phyloP scores from a whole-genome alignment of 1,140 invertebrate genomes.

The Lasioglossum albipes region DNA sequence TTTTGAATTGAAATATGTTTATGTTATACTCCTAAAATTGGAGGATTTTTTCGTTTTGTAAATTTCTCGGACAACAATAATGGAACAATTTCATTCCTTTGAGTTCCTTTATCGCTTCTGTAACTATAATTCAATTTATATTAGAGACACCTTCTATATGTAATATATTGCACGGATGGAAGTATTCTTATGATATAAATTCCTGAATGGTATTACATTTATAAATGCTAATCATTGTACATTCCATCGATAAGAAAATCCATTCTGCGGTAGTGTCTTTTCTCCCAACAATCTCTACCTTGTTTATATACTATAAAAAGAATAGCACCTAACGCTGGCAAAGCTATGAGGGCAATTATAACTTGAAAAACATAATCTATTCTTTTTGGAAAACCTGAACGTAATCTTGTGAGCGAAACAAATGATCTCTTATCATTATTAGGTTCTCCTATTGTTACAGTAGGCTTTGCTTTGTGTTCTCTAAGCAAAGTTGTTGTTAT shows the following conservation, averaged over 20 bases:
- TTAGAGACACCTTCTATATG: background rate
- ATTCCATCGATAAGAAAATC: slow-evolving; percentile 90
- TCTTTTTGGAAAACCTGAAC: slow-evolving; percentile 69
- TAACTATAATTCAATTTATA: background rate
- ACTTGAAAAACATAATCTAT: slow-evolving; percentile 84
- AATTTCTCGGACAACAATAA: background rate
- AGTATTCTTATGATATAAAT: background rate
- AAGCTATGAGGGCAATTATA: slow-evolving; percentile 83
- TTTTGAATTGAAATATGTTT: background rate
- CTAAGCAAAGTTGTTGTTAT: slow-evolving; percentile 15
- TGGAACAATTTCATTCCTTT: background rate
- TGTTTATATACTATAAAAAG: slow-evolving; percentile 83
- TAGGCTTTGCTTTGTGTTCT: slow-evolving; percentile 76
- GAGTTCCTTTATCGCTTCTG: background rate
- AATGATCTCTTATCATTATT: slow-evolving; percentile 69
- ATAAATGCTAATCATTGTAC: slow-evolving; percentile 84
- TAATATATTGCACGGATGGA: background rate
- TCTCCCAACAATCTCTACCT: slow-evolving; percentile 87
- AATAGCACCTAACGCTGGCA: slow-evolving; percentile 83
- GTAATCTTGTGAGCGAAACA: slow-evolving; percentile 60
- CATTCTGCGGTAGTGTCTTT: slow-evolving; percentile 88
- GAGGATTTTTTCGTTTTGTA: background rate
- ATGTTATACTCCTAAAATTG: background rate
- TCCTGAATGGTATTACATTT: background rate
- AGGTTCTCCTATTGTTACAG: slow-evolving; percentile 68